These are phyloP conservation scores for Dryobota labecula DNA, from an alignment of 2,888 invertebrate species.

Conservation along the genomic window DNA sequence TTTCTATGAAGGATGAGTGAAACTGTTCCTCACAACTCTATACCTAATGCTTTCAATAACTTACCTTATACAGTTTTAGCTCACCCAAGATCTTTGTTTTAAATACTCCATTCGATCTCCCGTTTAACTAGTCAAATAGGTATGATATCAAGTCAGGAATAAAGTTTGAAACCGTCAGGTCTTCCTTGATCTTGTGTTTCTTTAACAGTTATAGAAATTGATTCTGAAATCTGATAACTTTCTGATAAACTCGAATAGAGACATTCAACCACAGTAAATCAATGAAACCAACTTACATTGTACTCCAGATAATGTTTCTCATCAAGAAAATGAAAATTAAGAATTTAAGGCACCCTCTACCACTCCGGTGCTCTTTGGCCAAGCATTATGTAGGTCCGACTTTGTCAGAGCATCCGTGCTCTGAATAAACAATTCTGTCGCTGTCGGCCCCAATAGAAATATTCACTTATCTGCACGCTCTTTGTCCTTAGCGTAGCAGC, in stretches of 20 bases:
- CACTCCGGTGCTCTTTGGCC: slow-evolving; percentile 56
- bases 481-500: slow-evolving; percentile 51
- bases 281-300: too few species aligned
- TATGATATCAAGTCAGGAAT: not conserved
- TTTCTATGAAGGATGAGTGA: too few species aligned
- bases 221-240: too few species aligned
- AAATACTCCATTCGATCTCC: not conserved
- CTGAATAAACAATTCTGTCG: slow-evolving; percentile 75
- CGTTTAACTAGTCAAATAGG: not conserved
- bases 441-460: slow-evolving; percentile 70
- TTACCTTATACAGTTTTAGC: slow-evolving; percentile 1
- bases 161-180: too few species aligned
- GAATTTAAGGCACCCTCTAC: slow-evolving; percentile 4
- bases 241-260: too few species aligned
- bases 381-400: slow-evolving; percentile 70
- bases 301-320: too few species aligned
- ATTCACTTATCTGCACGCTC: slow-evolving; percentile 70
- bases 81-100: slow-evolving; percentile 4
- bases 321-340: not conserved
- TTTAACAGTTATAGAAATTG: too few species aligned
- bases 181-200: too few species aligned
- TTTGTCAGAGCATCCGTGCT: slow-evolving; percentile 74
- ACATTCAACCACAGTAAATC: too few species aligned
- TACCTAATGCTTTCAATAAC: not conserved
- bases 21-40: too few species aligned